Evolutionary conservation across 2,888 invertebrate genomes (phyloP).

Genomic region (Cephus nigrinus): DNA sequence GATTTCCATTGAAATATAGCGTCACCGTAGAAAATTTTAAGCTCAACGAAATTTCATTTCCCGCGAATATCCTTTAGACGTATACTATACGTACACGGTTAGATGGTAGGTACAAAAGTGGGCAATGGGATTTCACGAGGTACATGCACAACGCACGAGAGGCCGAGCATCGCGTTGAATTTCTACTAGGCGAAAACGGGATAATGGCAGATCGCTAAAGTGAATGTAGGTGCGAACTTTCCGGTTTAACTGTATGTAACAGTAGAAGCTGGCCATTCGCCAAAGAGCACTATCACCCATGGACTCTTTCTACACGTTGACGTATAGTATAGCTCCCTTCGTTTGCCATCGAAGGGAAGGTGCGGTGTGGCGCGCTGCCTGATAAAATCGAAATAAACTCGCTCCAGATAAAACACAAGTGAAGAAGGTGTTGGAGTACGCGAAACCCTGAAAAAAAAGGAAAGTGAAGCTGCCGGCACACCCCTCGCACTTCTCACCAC

Average conservation of each 20-base stretch:
- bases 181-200: neutral
- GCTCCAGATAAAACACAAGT: constrained; percentile 14
- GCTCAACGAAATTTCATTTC: neutral
- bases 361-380: constrained; percentile 24
- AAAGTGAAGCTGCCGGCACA: neutral
- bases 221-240: neutral
- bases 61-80: neutral
- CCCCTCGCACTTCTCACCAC: neutral
- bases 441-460: neutral
- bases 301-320: neutral
- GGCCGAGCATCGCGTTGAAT: neutral
- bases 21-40: neutral
- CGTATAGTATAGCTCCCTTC: constrained; percentile 14
- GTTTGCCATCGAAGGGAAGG: constrained; percentile 17
- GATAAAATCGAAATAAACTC: constrained; percentile 36
- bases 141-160: neutral
- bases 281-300: constrained; percentile 26
- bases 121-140: neutral
- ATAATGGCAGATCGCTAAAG: neutral
- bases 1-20: neutral
- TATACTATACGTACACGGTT: neutral
- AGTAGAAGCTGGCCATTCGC: constrained; percentile 28
- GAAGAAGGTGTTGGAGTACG: neutral
- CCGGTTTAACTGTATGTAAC: constrained; percentile 14
- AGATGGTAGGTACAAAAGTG: neutral